These are phyloP conservation scores for Rousettus leschenaultii DNA, from an alignment of 2,113 vertebrate genomes.

Conservation along the genomic window DNA sequence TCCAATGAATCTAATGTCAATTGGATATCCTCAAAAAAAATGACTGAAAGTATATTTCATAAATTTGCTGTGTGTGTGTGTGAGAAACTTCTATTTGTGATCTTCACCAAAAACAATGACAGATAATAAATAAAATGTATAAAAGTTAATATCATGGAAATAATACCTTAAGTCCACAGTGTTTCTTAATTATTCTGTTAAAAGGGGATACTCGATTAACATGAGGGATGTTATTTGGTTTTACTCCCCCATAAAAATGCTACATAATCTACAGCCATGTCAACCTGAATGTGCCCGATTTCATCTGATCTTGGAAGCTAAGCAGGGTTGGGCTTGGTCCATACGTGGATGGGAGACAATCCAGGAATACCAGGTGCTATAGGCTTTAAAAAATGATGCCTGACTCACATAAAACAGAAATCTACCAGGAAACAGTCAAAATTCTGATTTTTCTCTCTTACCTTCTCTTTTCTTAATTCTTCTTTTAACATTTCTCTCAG, in stretches of 20 bases:
- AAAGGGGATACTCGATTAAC: background rate
- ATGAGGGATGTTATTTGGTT: background rate
- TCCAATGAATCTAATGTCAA: background rate
- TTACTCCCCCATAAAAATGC: background rate
- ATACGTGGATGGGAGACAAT: too few relatives aligned
- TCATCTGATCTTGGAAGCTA: too few relatives aligned
- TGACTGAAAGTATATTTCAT: background rate
- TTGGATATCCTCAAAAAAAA: background rate
- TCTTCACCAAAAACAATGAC: background rate
- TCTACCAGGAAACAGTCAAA: background rate
- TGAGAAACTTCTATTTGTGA: background rate
- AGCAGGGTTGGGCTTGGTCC: too few relatives aligned
- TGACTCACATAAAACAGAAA: constrained; percentile 6
- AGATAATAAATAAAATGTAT: background rate
- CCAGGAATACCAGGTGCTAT: too few relatives aligned
- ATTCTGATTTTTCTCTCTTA: constrained; percentile 70
- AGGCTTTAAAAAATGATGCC: background rate
- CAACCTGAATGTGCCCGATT: too few relatives aligned
- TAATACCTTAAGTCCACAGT: background rate
- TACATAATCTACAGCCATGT: background rate
- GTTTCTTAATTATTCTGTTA: background rate
- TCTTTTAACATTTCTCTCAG: constrained; percentile 92
- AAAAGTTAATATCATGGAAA: background rate
- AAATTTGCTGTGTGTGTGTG: background rate
- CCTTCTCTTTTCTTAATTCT: constrained; percentile 92